These are phyloP conservation scores for Daubentonia madagascariensis DNA, from an alignment of 2,113 vertebrate genomes.

Conservation along the genomic window DNA sequence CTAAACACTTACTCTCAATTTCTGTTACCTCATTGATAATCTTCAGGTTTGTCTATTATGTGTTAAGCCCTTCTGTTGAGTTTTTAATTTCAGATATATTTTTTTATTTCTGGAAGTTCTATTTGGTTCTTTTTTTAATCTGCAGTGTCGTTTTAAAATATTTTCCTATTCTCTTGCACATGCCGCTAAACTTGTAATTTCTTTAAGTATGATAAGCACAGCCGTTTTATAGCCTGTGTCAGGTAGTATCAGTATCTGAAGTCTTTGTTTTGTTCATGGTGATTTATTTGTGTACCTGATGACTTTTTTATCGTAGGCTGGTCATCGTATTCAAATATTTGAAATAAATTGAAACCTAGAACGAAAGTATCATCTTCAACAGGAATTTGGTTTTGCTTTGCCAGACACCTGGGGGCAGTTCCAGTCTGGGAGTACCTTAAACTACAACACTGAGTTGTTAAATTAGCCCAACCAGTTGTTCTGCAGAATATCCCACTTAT, in stretches of 20 bases:
- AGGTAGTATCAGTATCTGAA: fast-evolving
- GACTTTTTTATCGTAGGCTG: not conserved
- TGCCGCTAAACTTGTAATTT: not conserved
- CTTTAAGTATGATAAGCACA: not conserved
- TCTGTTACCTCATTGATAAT: not conserved
- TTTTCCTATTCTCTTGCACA: not conserved
- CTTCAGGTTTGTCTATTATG: not conserved
- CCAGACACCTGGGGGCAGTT: not conserved
- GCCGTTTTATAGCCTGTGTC: not conserved
- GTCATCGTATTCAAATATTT: not conserved
- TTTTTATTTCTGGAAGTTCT: not conserved
- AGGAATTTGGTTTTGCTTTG: not conserved
- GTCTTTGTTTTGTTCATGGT: not conserved
- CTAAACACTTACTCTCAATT: not conserved
- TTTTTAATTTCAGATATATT: not conserved
- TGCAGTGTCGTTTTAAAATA: not conserved
- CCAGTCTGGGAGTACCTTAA: not conserved
- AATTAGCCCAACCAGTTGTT: not conserved
- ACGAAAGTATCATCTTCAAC: not conserved
- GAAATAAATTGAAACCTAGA: not conserved
- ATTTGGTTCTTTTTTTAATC: not conserved
- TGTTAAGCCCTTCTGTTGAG: not conserved
- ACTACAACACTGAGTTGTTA: not conserved
- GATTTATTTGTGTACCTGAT: not conserved
- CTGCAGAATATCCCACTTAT: not conserved